Conservation (phyloP, 2,888 invertebrate species). For the Frankliniella fusca region DNA sequence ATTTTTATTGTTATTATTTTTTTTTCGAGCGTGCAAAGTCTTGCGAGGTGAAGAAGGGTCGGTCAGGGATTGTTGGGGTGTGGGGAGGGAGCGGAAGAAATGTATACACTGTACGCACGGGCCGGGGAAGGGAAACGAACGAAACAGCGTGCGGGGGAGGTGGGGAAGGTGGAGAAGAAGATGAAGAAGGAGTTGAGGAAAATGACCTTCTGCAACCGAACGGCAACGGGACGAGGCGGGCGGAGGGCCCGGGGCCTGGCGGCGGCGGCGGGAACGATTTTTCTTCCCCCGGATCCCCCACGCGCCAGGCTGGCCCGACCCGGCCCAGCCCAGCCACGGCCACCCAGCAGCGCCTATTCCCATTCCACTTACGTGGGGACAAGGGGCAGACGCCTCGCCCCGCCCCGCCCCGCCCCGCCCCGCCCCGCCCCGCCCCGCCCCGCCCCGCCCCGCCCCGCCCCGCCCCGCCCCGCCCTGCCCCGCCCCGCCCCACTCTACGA, state of each 20-base stretch:
- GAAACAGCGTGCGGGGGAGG: background rate
- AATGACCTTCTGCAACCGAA: background rate
- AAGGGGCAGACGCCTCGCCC: background rate
- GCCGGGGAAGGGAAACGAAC: background rate
- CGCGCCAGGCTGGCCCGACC: no score
- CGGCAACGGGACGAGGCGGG: background rate
- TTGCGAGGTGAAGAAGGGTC: background rate
- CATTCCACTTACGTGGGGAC: background rate
- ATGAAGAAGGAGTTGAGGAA: background rate
- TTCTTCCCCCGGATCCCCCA: background rate
- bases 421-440: background rate
- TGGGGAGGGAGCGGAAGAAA: background rate
- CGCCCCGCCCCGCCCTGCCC: background rate
- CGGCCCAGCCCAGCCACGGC: background rate
- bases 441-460: background rate
- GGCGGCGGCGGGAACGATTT: background rate
- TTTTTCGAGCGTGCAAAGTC: background rate
- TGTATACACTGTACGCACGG: background rate
- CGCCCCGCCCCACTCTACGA: background rate
- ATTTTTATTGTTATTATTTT: background rate
- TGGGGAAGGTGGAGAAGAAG: no score
- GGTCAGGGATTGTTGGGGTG: background rate
- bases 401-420: background rate
- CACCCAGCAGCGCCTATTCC: background rate
- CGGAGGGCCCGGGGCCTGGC: background rate